Evolutionary conservation across 2,888 invertebrate genomes (phyloP), one percentile per base, ranked within the genome.

Genomic region (Erebia palarica): DNA sequence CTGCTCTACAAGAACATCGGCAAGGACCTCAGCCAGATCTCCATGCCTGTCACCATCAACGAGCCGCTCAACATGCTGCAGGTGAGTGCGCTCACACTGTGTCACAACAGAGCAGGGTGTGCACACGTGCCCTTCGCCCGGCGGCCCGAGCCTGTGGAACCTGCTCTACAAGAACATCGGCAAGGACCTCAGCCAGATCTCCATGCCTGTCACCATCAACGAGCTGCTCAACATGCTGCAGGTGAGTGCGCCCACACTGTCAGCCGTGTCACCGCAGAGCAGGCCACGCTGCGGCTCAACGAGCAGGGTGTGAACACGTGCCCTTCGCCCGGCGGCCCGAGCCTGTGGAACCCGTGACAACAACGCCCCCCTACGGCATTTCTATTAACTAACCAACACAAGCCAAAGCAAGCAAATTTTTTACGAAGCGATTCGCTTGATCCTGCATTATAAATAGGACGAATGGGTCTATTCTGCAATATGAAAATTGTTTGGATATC

Each of bases 41-140:
- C 97, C 73, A 97, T 97, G 97, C 97, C 97, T 0, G 97, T 97
- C 59, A 96, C 96, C 2, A 94, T 97, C 75, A 97, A 97, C 84
- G 97, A 97, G 86, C 97, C 97, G 0, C 92, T 97, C 0, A 96
- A 96, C 81, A 96, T 96, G 93, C 90, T 97, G 69, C 97, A 96
- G 94, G 95, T 96, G 55, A 72, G 72, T 70, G 16, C 10, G 13
- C 18, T 36, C 36, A 27, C 27, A 21, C 21, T 3, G 1, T 1
- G 1, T 3, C 21, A 21, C 65, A 73, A 67, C 67, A n/a, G 67
- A 67, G 67, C 49, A 59, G 36, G 68, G 68, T 9, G 60, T 53
- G 3, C 60, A 68, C 53, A 42, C 73, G 0, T 94, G 96, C 21
- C 96, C 97, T n/a, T 94, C 94, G 59, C 95, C 95, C 0, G 96